Conservation (phyloP, 2,113 vertebrate species). For the Parus major region DNA sequence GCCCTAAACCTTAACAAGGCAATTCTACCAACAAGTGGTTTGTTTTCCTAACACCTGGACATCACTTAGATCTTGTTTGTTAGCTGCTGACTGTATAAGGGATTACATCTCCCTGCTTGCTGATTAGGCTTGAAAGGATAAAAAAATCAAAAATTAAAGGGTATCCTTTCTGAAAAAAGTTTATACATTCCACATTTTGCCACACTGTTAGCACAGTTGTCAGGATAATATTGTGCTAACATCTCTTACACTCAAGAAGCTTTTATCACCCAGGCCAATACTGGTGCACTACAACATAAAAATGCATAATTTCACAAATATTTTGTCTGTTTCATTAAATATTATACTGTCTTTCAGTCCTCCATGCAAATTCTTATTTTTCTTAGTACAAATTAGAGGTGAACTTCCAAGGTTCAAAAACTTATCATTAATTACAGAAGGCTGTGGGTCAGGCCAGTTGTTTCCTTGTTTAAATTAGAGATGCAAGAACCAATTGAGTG, state of each 20-base stretch:
- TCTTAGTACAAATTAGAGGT: neutral
- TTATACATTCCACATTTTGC: neutral
- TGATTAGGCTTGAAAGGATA: neutral
- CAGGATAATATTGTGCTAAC: neutral
- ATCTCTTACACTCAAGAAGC: neutral
- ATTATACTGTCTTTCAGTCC: neutral
- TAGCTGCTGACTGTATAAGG: neutral
- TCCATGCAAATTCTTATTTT: neutral
- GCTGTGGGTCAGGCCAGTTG: neutral
- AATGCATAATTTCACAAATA: neutral
- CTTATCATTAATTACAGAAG: neutral
- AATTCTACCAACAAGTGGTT: neutral
- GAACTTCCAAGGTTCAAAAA: neutral
- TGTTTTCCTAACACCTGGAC: neutral
- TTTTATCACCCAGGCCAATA: neutral
- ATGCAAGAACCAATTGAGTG: neutral
- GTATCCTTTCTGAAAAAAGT: neutral
- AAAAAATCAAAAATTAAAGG: neutral
- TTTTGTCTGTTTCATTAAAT: neutral
- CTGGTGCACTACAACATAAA: neutral
- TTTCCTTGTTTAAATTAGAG: neutral
- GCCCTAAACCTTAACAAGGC: neutral
- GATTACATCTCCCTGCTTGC: neutral
- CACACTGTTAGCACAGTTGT: neutral
- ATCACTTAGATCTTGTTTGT: neutral